These are phyloP conservation scores for Carettochelys insculpta DNA, from an alignment of 2,113 vertebrate species.

Conservation along the genomic window DNA sequence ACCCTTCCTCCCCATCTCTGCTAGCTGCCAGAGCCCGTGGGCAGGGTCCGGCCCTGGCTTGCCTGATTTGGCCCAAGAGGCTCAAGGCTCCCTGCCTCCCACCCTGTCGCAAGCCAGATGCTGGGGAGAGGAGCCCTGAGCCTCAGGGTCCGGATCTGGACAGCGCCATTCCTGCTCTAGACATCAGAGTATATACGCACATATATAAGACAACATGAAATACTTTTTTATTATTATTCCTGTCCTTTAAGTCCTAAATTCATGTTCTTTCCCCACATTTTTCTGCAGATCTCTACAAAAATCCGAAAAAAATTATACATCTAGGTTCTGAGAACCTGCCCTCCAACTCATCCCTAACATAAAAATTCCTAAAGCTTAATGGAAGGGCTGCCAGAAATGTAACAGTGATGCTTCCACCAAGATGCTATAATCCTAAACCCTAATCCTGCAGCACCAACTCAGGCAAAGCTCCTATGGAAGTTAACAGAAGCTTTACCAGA, in stretches of 20 bases:
- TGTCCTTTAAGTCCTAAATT: not conserved
- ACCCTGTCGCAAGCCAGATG: too few species aligned
- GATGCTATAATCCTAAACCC: not conserved
- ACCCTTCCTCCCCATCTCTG: too few species aligned
- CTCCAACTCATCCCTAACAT: fast-evolving
- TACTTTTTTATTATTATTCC: not conserved
- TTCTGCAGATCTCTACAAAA: fast-evolving
- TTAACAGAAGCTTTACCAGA: not conserved
- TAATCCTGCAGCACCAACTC: not conserved
- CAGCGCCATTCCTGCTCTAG: not conserved
- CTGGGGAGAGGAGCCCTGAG: too few species aligned
- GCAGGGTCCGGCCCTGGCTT: too few species aligned
- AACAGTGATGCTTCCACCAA: not conserved
- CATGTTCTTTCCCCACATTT: not conserved
- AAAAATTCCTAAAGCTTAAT: not conserved
- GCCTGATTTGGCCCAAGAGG: too few species aligned
- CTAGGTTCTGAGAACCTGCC: not conserved
- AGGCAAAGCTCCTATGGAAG: not conserved
- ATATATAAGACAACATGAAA: fast-evolving
- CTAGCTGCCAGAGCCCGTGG: too few species aligned
- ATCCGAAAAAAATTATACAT: not conserved
- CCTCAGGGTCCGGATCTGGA: too few species aligned
- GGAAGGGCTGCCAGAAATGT: not conserved
- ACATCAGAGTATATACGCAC: too few species aligned
- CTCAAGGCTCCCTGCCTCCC: too few species aligned